Conservation (phyloP, 2,888 invertebrate genomes). For the Keiferia lycopersicella region DNA sequence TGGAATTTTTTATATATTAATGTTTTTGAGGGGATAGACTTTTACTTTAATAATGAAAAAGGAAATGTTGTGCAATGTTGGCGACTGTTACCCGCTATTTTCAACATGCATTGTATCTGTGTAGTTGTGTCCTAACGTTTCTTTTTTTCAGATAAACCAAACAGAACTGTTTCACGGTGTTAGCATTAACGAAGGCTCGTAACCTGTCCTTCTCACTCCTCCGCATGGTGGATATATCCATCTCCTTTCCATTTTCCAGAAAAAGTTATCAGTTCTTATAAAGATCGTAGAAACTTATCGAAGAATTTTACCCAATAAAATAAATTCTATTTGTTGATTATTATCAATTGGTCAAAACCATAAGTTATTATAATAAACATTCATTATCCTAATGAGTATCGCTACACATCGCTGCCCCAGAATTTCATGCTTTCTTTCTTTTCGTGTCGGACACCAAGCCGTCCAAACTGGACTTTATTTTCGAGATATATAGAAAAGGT, state of each 20-base stretch:
- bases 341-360: too few species aligned
- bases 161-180: conserved; percentile 58
- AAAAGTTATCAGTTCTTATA: conserved; percentile 54
- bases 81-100: neutral
- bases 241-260: conserved; percentile 47
- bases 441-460: too few species aligned
- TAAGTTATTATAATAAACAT: neutral
- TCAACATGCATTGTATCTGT: neutral
- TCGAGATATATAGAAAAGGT: neutral
- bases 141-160: conserved; percentile 57
- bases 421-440: too few species aligned
- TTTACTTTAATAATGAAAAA: too few species aligned
- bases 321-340: neutral
- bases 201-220: conserved; percentile 54
- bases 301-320: neutral
- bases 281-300: neutral
- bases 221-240: conserved; percentile 45
- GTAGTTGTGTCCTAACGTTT: neutral
- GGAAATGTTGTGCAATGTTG: neutral
- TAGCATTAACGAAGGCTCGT: conserved; percentile 60
- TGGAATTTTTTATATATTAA: too few species aligned
- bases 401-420: too few species aligned
- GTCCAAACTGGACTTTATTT: neutral
- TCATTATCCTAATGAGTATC: conserved; percentile 1
- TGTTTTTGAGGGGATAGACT: too few species aligned